Conservation (phyloP, 2,113 vertebrate genomes). For the Osmerus mordax region DNA sequence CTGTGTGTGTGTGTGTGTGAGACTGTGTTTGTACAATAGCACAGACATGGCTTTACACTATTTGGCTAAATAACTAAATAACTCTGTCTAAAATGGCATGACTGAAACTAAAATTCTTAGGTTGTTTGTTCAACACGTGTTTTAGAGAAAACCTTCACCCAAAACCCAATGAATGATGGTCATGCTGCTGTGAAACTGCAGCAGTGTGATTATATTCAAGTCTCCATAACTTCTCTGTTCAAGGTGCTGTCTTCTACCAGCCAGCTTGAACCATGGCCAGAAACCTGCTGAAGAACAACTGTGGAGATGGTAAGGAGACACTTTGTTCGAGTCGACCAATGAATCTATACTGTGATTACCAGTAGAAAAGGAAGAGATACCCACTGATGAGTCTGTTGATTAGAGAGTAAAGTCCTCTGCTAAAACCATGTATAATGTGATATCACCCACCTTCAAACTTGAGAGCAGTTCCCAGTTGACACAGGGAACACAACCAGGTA, state of each 20-base stretch:
- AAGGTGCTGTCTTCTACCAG: slow-evolving; percentile 13
- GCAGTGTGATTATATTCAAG: too few species aligned
- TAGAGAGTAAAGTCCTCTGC: background rate
- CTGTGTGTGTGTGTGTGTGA: background rate
- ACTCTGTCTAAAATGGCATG: too few species aligned
- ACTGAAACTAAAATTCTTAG: background rate
- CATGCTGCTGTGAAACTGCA: too few species aligned
- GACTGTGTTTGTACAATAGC: too few species aligned
- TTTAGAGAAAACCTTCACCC: background rate
- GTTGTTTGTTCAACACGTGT: background rate
- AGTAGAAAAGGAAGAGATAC: background rate
- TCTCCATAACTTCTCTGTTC: slow-evolving; percentile 4
- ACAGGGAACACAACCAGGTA: too few species aligned
- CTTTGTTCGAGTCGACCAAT: background rate
- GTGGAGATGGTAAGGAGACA: slow-evolving; percentile 61
- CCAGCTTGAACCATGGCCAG: slow-evolving; percentile 50
- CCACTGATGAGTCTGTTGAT: background rate
- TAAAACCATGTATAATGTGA: background rate
- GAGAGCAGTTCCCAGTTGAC: too few species aligned
- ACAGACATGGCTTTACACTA: background rate
- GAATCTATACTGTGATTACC: background rate
- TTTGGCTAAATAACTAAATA: background rate
- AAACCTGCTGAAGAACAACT: slow-evolving; percentile 72
- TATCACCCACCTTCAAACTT: too few species aligned
- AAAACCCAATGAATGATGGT: too few species aligned